Percentiles rank a stretch among this genome's conserved stretches.
These are phyloP conservation scores for Chironomus striatipennis DNA, from an alignment of 1,140 invertebrate genomes.

Conservation along the genomic window DNA sequence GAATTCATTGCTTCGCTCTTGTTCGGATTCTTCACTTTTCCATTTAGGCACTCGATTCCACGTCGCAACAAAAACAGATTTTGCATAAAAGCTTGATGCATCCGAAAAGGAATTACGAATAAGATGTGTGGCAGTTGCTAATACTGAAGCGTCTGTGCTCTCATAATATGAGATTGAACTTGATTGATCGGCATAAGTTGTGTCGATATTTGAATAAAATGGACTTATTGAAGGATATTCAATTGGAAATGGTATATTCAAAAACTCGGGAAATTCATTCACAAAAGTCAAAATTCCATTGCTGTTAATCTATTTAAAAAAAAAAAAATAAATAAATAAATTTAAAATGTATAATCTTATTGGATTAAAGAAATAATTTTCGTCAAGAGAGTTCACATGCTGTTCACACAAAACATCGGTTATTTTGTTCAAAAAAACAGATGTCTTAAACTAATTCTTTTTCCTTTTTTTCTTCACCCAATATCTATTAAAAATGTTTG, in stretches of 20 bases:
- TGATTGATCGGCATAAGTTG: constrained; percentile 42
- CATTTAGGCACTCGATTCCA: constrained; percentile 39
- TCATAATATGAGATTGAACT: constrained; percentile 75
- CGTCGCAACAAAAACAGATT: constrained; percentile 54
- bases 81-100: constrained; percentile 52
- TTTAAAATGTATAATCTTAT: no score
- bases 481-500: neutral
- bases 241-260: constrained; percentile 82
- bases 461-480: neutral
- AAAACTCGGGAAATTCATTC: constrained; percentile 71
- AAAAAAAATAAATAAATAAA: no score
- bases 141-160: constrained; percentile 51
- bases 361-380: no score
- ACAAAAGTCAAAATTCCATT: constrained; percentile 88
- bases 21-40: constrained; percentile 55
- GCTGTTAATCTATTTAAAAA: constrained; percentile 66
- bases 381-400: no score
- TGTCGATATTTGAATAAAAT: constrained; percentile 87
- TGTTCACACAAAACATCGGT: neutral
- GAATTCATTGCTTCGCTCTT: constrained; percentile 42
- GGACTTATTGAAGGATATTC: constrained; percentile 84
- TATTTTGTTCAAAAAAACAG: constrained; percentile 11
- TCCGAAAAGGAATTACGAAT: constrained; percentile 62
- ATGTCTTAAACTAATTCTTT: neutral
- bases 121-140: constrained; percentile 56